phyloP scores from a whole-genome alignment of 2,797 vertebrate genomes.

The Gambusia yucatana region DNA sequence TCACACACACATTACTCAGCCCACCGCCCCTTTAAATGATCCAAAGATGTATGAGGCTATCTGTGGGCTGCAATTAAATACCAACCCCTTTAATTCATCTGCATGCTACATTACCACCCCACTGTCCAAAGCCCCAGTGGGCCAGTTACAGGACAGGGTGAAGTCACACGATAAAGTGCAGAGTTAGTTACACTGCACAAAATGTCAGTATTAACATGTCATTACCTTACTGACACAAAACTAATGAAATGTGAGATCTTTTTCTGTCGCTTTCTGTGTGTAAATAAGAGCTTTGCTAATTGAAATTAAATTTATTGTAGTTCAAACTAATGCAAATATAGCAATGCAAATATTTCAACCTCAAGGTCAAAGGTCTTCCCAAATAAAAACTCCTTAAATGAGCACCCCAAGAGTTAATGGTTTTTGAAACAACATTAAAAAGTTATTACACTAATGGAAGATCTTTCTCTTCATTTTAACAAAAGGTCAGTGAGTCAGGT shows the following conservation, averaged over 20 bases:
- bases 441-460: not conserved
- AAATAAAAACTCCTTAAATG: slow-evolving; percentile 12
- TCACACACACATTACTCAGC: slow-evolving; percentile 76
- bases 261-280: not conserved
- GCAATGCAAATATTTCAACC: not conserved
- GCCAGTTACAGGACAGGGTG: slow-evolving; percentile 32
- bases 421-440: slow-evolving; percentile 5
- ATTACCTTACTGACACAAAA: slow-evolving; percentile 33
- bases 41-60: slow-evolving; percentile 77
- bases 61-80: slow-evolving; percentile 77
- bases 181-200: slow-evolving; percentile 25
- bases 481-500: slow-evolving; percentile 15
- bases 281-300: slow-evolving; percentile 1
- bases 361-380: not conserved
- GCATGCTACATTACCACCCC: slow-evolving; percentile 72
- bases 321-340: not conserved
- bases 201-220: slow-evolving; percentile 11
- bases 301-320: not conserved
- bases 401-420: not conserved
- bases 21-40: slow-evolving; percentile 79
- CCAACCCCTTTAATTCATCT: slow-evolving; percentile 74
- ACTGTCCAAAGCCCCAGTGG: slow-evolving; percentile 51
- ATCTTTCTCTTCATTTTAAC: slow-evolving; percentile 16
- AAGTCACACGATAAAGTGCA: slow-evolving; percentile 30
- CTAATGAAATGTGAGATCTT: not conserved